phyloP scores from a whole-genome alignment of 2,888 invertebrate genomes.

The Hyalella azteca region DNA sequence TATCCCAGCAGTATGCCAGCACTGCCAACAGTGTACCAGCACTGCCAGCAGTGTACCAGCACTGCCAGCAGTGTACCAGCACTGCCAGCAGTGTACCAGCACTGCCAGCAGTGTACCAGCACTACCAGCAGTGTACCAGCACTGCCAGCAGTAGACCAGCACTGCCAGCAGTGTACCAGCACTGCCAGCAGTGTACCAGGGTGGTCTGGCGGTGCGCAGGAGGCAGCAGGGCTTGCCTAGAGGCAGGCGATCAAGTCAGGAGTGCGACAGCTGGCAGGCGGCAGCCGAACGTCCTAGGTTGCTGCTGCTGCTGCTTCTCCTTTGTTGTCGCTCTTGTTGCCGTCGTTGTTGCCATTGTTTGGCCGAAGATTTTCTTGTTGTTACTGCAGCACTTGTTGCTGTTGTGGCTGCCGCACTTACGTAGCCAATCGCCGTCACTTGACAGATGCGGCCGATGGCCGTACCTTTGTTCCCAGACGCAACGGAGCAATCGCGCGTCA shows the following conservation, averaged over 20 bases:
- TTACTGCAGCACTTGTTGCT: neutral
- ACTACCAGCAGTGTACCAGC: too few species aligned
- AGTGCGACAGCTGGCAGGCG: constrained; percentile 19
- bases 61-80: too few species aligned
- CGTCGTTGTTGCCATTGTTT: neutral
- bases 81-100: too few species aligned
- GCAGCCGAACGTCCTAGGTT: neutral
- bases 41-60: too few species aligned
- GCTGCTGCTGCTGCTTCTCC: constrained; percentile 5
- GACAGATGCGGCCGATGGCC: constrained; percentile 2
- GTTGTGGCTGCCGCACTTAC: constrained; percentile 17
- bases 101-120: too few species aligned
- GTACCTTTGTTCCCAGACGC: constrained; percentile 10
- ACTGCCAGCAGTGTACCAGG: too few species aligned
- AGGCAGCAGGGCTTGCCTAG: neutral
- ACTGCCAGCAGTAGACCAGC: too few species aligned
- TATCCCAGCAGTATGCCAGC: too few species aligned
- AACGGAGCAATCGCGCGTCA: neutral
- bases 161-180: too few species aligned
- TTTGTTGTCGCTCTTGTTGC: neutral
- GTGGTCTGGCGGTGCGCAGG: neutral
- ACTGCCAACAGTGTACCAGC: too few species aligned
- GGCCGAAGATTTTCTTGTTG: neutral
- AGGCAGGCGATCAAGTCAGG: neutral
- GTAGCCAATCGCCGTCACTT: constrained; percentile 14